Base-by-base conservation (phyloP, 1,140 invertebrate genomes). In the Dinothrombium tinctorium region DNA sequence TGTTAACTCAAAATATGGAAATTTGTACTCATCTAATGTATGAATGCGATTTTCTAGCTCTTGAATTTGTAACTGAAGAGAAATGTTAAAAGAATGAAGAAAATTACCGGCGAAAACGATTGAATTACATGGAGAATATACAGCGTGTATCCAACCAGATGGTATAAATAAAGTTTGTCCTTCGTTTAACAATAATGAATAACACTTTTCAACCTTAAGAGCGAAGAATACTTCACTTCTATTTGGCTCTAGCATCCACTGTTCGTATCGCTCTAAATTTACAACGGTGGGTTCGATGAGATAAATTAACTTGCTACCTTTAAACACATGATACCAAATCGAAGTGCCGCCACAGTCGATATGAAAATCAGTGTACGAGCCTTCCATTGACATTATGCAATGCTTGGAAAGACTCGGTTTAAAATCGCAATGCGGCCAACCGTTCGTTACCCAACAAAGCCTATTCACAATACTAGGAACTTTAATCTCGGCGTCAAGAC, bases 91-190 rank as follows among this genome's bases (percentile, higher is more conserved):
- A 45, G 67, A 72, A 51, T 86, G 78, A 15, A 92, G 59, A 54
- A 89, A 82, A 59, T 90, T 89, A 14, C 86, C 84, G 1, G 84
- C 84, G 61, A 90, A 90, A 9, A 90, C 83, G 8, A 92, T 61
- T 0, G 83, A 83, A 59, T 92, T 83, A 19, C 70, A 63, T 0
- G 82, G 76, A 0, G 83, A 90, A 42, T 76, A 68, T n/a, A 89
- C 82, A 6, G 82, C 82, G 57, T 92, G 84, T 47, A 92, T 89
- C 86, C 86, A 92, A 0, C 83, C 84, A 15, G 76, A 78, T 2
- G 84, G 84, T 42, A 90, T 81, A 55, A 90, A 73, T 47, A 92
- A 66, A 0, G 82, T 90, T 53, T 87, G 72, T 3, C 52, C 52
- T 15, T 42, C 33, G 15, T 33, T 40, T 9, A 53, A 33, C 20